Evolutionary conservation across 2,797 vertebrate genomes (phyloP).

Genomic region (Cynopterus sphinx): DNA sequence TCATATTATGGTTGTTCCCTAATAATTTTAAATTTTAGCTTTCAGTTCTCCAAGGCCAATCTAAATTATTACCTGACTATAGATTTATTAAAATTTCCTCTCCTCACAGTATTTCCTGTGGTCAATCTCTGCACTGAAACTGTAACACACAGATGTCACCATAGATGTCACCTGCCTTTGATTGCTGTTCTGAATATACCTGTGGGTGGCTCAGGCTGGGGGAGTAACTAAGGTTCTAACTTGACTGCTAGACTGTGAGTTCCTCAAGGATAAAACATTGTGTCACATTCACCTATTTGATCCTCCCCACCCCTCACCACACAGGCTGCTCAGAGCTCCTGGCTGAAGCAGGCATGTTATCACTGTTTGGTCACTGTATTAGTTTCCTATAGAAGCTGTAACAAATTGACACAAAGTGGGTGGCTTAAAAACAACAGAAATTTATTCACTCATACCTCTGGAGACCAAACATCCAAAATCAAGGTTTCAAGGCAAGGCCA

Average conservation of each 20-base stretch:
- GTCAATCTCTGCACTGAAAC: not conserved
- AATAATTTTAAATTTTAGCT: not conserved
- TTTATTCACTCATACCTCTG: not conserved
- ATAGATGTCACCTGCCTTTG: not conserved
- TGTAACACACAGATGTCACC: not conserved
- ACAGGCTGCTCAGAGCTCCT: not conserved
- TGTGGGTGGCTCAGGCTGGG: not conserved
- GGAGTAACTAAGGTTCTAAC: not conserved
- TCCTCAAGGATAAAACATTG: not conserved
- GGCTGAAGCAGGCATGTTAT: not conserved
- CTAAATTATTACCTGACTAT: not conserved
- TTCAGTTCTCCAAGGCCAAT: not conserved
- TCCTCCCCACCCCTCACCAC: not conserved
- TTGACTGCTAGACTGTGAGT: not conserved
- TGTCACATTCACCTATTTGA: not conserved
- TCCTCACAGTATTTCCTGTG: not conserved
- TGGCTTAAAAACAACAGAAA: not conserved
- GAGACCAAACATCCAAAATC: not conserved
- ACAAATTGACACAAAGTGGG: not conserved
- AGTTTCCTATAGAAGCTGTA: not conserved
- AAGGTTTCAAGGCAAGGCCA: not conserved
- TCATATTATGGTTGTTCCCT: not conserved
- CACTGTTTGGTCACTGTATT: not conserved
- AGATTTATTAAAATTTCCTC: not conserved
- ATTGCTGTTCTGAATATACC: not conserved